A percentile compares a stretch with the other conserved stretches of the same genome.
Conservation (phyloP, 2,113 vertebrate species). For the Corythornis cristatus region DNA sequence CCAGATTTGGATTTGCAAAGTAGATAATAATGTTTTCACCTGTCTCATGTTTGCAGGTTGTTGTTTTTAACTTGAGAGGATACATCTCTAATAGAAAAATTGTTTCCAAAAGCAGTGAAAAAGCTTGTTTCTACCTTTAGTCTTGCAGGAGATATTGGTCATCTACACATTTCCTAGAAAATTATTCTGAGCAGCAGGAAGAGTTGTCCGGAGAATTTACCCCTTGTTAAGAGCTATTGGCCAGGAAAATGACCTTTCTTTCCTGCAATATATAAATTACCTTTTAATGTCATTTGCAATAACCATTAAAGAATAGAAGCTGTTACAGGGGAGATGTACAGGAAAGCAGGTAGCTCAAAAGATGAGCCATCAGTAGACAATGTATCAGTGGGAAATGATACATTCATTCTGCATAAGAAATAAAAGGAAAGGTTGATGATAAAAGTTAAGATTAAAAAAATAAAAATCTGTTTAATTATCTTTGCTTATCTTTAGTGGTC, state of each 20-base stretch:
- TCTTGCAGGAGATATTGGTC: background rate
- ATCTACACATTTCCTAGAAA: background rate
- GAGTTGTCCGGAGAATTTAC: slow-evolving; percentile 2
- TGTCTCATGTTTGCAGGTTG: background rate
- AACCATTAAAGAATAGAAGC: slow-evolving; percentile 46
- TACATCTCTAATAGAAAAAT: background rate
- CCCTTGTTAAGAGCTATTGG: background rate
- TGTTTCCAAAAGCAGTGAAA: background rate
- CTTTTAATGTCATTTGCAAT: slow-evolving; percentile 52
- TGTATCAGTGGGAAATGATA: slow-evolving; percentile 32
- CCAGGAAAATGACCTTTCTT: slow-evolving; percentile 8
- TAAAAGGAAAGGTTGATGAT: slow-evolving; percentile 35
- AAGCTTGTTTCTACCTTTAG: background rate
- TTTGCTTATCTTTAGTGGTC: slow-evolving; percentile 63
- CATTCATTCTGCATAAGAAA: slow-evolving; percentile 29
- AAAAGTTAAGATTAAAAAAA: slow-evolving; percentile 61
- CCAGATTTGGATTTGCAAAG: background rate
- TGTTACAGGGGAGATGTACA: background rate
- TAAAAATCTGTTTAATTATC: slow-evolving; percentile 67
- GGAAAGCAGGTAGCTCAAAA: background rate
- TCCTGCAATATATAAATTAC: slow-evolving; percentile 50
- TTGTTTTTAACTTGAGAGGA: background rate
- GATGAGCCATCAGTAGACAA: background rate
- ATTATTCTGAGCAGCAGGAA: slow-evolving; percentile 18
- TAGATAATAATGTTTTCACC: background rate